These are phyloP conservation scores for Scortum barcoo DNA, from an alignment of 2,113 vertebrate species.

Conservation along the genomic window DNA sequence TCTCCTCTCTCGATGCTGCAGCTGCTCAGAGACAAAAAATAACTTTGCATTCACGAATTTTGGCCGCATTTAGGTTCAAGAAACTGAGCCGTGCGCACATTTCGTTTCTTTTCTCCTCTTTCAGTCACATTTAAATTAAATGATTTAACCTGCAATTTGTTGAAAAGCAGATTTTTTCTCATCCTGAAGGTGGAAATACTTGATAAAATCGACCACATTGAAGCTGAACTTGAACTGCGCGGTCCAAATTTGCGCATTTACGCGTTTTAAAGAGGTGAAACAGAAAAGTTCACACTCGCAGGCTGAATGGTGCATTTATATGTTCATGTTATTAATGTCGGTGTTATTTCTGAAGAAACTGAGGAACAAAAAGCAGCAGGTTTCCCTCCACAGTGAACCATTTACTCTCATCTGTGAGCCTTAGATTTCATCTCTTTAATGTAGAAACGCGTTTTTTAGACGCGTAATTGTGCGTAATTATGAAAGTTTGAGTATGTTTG, in stretches of 20 bases:
- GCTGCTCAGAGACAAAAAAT: not conserved
- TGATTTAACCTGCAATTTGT: not conserved
- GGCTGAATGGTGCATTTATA: not conserved
- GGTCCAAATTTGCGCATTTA: not conserved
- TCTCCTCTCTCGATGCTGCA: not conserved
- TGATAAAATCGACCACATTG: not conserved
- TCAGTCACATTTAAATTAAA: not conserved
- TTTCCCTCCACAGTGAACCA: not conserved
- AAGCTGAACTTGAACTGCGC: not conserved
- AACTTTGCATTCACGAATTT: rapidly evolving
- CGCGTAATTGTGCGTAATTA: not conserved
- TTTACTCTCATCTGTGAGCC: not conserved
- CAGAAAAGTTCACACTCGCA: not conserved
- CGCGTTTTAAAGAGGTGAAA: not conserved
- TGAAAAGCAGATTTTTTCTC: not conserved
- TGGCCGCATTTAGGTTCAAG: not conserved
- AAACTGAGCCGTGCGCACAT: not conserved
- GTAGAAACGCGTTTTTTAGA: not conserved
- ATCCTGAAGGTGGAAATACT: not conserved
- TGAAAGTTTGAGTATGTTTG: not conserved
- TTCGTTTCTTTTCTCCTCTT: not conserved
- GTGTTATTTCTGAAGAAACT: not conserved
- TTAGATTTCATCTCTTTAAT: not conserved
- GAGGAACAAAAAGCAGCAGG: not conserved
- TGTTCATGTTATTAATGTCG: not conserved